Percentiles rank a stretch among this genome's conserved stretches.
Conservation (phyloP, 1,140 invertebrate species). For the Sarcophaga bullata region DNA sequence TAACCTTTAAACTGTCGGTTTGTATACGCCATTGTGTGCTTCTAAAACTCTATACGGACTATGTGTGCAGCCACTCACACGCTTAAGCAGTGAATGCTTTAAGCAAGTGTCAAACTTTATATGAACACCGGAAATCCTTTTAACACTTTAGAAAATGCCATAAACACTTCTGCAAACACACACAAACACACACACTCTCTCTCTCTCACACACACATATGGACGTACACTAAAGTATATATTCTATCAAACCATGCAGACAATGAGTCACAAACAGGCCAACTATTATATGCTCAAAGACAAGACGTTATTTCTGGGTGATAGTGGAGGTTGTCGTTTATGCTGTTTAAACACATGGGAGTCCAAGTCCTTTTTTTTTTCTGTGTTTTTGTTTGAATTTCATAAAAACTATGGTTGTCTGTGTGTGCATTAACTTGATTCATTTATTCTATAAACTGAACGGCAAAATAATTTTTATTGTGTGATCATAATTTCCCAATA, state of each 20-base stretch:
- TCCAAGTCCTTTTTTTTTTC: neutral
- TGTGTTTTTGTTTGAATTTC: neutral
- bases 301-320: no score
- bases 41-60: neutral
- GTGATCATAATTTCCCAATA: slow-evolving; percentile 42
- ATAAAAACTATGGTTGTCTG: slow-evolving; percentile 1
- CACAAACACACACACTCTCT: neutral
- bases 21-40: neutral
- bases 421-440: slow-evolving; percentile 28
- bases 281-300: no score
- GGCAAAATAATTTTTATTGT: slow-evolving; percentile 42
- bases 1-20: neutral
- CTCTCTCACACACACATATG: neutral
- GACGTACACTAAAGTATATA: neutral
- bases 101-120: slow-evolving; percentile 38
- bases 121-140: slow-evolving; percentile 42
- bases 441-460: neutral
- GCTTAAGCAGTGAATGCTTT: neutral
- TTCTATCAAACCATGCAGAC: neutral
- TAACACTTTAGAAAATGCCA: slow-evolving; percentile 40
- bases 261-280: no score
- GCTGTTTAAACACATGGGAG: no score
- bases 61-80: neutral
- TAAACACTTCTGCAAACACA: neutral
- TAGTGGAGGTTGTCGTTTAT: no score